These are phyloP conservation scores for Crepidodera aurea DNA, from an alignment of 2,888 invertebrate species.

Conservation along the genomic window DNA sequence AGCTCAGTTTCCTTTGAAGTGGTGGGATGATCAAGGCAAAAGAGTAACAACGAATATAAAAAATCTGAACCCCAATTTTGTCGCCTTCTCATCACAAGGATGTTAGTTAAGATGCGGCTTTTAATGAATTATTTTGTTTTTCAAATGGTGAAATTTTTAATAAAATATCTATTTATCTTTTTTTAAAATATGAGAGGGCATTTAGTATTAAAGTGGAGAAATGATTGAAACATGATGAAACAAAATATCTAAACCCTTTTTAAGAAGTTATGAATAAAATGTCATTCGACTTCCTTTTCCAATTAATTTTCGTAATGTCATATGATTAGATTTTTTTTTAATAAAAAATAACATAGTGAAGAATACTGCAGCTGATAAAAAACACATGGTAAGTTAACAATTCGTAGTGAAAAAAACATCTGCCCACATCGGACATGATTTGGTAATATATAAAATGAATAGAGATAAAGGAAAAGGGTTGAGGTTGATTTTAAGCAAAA, in stretches of 20 bases:
- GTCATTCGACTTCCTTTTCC: slow-evolving; percentile 22
- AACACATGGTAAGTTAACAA: slow-evolving; percentile 59
- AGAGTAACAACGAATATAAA: too few relatives aligned
- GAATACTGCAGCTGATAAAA: slow-evolving; percentile 55
- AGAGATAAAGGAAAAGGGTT: slow-evolving; percentile 57
- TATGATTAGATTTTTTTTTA: slow-evolving; percentile 28
- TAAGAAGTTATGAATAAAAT: slow-evolving; percentile 8
- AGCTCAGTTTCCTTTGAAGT: too few relatives aligned
- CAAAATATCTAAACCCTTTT: not conserved
- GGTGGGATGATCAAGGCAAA: too few relatives aligned
- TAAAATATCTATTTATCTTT: too few relatives aligned
- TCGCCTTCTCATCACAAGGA: too few relatives aligned
- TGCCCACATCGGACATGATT: slow-evolving; percentile 58
- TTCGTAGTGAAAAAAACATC: slow-evolving; percentile 55
- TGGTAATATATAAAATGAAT: slow-evolving; percentile 57
- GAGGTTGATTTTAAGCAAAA: slow-evolving; percentile 52
- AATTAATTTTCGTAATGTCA: slow-evolving; percentile 28
- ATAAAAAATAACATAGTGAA: slow-evolving; percentile 21
- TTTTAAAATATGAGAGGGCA: too few relatives aligned
- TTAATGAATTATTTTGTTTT: too few relatives aligned
- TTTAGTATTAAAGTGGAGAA: too few relatives aligned
- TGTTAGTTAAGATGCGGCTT: too few relatives aligned
- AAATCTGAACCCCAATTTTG: too few relatives aligned
- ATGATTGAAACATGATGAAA: too few relatives aligned
- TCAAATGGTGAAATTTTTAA: too few relatives aligned